Conservation (phyloP, 2,797 vertebrate genomes). For the Rhyacichthys aspro region DNA sequence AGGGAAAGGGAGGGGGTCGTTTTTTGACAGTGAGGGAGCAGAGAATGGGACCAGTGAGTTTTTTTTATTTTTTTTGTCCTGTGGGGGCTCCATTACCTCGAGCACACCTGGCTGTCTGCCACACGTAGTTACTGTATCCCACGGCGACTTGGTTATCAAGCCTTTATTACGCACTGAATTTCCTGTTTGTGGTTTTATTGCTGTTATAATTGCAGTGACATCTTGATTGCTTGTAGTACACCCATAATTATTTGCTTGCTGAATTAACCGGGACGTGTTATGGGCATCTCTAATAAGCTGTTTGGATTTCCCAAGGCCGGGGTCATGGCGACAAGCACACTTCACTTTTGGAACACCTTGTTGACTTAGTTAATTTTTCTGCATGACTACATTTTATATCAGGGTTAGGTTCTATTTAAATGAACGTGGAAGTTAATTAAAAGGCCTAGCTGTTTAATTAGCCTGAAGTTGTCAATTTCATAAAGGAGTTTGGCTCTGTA, state of each 20-base stretch:
- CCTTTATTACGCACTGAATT: neutral
- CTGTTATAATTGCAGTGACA: neutral
- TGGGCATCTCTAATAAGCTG: neutral
- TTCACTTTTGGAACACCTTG: neutral
- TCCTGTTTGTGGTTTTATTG: neutral
- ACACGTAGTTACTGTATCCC: constrained; percentile 54
- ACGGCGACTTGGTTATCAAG: constrained; percentile 16
- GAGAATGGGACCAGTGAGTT: constrained; percentile 25
- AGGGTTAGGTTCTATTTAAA: constrained; percentile 5
- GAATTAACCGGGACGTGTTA: neutral
- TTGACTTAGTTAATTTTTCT: constrained; percentile 22
- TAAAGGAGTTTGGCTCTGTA: constrained; percentile 51
- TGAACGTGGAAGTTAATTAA: constrained; percentile 43
- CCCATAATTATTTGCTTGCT: neutral
- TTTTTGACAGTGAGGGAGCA: constrained; percentile 23
- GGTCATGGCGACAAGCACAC: neutral
- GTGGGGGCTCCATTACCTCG: constrained; percentile 53
- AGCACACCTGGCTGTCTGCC: constrained; percentile 69
- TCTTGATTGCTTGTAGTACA: neutral
- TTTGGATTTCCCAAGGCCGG: too few species aligned
- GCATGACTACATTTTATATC: neutral
- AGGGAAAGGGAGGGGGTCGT: constrained; percentile 5
- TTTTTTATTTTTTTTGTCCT: constrained; percentile 21
- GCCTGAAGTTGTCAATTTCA: constrained; percentile 22
- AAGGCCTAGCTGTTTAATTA: constrained; percentile 47